A percentile compares a stretch with the other conserved stretches of the same genome.
Conservation (phyloP, 1,140 invertebrate genomes). For the Monochamus saltuarius region DNA sequence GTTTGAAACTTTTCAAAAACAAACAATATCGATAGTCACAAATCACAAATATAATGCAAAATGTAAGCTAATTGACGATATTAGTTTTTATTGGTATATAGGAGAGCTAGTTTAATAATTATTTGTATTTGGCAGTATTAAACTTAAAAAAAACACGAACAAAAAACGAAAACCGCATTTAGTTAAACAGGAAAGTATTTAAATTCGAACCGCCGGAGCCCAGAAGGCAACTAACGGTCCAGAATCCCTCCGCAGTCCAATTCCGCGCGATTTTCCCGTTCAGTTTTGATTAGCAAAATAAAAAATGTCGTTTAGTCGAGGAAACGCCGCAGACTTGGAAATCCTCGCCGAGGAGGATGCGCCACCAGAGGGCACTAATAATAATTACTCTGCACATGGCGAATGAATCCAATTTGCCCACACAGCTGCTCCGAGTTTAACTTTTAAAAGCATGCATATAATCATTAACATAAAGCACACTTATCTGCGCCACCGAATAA, state of each 20-base stretch:
- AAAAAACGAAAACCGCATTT: constrained; percentile 9
- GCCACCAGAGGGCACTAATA: constrained; percentile 47
- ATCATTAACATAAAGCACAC: constrained; percentile 49
- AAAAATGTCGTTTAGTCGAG: constrained; percentile 28
- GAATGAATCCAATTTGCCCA: constrained; percentile 46
- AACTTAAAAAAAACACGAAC: too few species aligned
- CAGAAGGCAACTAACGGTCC: constrained; percentile 20
- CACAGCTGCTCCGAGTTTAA: constrained; percentile 34
- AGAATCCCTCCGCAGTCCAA: constrained; percentile 23
- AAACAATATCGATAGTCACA: too few species aligned
- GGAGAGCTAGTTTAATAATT: too few species aligned
- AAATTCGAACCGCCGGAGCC: background rate
- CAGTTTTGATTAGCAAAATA: constrained; percentile 31
- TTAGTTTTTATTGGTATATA: too few species aligned
- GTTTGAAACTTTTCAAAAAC: too few species aligned
- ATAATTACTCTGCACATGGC: constrained; percentile 48
- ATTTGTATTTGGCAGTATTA: too few species aligned
- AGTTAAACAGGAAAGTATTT: constrained; percentile 16
- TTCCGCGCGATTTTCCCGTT: constrained; percentile 26
- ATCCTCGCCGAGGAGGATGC: constrained; percentile 41
- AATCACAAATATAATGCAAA: too few species aligned
- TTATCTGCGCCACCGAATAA: constrained; percentile 43
- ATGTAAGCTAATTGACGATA: too few species aligned
- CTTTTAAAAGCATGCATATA: constrained; percentile 50
- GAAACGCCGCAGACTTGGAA: constrained; percentile 22